phyloP scores from a whole-genome alignment of 2,113 vertebrate species.

The Oriolus oriolus region DNA sequence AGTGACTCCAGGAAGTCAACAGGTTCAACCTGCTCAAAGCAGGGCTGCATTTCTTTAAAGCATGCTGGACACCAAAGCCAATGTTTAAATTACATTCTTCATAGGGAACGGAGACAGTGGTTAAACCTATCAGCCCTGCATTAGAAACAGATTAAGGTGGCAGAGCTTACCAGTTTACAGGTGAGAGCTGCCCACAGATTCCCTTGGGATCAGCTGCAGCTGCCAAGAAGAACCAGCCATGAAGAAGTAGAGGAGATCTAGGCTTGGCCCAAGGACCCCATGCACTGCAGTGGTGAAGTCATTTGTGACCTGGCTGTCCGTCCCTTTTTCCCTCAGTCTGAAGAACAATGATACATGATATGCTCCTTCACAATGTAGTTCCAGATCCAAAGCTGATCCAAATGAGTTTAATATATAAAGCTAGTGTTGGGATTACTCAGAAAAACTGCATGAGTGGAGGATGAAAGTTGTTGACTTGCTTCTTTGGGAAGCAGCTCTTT shows the following conservation, averaged over 20 bases:
- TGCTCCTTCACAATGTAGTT: neutral
- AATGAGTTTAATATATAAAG: neutral
- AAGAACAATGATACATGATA: neutral
- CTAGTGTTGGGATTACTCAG: neutral
- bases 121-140: neutral
- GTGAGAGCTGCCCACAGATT: rapidly evolving
- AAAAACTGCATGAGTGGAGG: rapidly evolving
- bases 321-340: neutral
- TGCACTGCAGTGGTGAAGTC: neutral
- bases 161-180: neutral
- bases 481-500: neutral
- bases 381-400: neutral
- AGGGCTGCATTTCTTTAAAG: neutral
- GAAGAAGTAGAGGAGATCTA: neutral
- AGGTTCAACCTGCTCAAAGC: neutral
- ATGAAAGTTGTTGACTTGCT: neutral
- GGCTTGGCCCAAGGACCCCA: neutral
- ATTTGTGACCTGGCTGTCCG: rapidly evolving
- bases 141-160: neutral
- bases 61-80: neutral
- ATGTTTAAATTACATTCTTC: neutral
- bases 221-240: neutral
- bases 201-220: neutral
- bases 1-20: neutral
- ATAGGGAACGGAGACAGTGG: neutral